A percentile compares a stretch with the other conserved stretches of the same genome.
Evolutionary conservation across 1,140 invertebrate species (phyloP).

Genomic region (Metaphire vulgaris): DNA sequence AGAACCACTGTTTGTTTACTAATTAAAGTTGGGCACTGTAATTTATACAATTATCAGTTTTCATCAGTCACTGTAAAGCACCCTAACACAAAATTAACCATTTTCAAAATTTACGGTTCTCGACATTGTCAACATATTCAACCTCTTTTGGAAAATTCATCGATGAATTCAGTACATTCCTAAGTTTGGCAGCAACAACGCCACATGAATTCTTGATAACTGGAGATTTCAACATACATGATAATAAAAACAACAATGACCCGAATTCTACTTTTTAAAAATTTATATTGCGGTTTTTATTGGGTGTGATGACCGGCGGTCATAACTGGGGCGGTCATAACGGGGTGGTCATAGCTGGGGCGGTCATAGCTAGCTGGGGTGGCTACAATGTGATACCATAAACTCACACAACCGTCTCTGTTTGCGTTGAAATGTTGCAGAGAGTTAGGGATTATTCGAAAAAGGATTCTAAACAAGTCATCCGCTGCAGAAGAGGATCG

Average conservation of each 20-base stretch:
- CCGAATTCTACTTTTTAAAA: not conserved
- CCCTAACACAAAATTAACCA: not conserved
- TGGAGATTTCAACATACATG: no score
- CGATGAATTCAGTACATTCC: no score
- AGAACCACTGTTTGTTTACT: not conserved
- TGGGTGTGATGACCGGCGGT: not conserved
- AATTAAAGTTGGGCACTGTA: not conserved
- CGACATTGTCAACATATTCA: not conserved
- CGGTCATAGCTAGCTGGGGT: not conserved
- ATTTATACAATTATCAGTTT: constrained; percentile 1
- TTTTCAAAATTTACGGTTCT: not conserved
- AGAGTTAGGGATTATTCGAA: constrained; percentile 38
- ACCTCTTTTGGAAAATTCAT: no score
- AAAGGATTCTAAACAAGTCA: constrained; percentile 11
- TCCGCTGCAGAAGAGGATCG: not conserved
- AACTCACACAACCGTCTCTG: not conserved
- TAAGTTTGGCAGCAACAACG: no score
- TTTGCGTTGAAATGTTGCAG: constrained; percentile 33
- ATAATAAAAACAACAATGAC: no score
- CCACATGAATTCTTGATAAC: no score
- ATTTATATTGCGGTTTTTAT: not conserved
- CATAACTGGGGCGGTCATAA: not conserved
- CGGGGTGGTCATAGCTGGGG: not conserved
- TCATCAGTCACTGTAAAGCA: not conserved
- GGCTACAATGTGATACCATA: not conserved